Evolutionary conservation across 1,140 invertebrate species (phyloP), one percentile per base, ranked within the genome.

Genomic region (Pseudomyrmex cubaensis): DNA sequence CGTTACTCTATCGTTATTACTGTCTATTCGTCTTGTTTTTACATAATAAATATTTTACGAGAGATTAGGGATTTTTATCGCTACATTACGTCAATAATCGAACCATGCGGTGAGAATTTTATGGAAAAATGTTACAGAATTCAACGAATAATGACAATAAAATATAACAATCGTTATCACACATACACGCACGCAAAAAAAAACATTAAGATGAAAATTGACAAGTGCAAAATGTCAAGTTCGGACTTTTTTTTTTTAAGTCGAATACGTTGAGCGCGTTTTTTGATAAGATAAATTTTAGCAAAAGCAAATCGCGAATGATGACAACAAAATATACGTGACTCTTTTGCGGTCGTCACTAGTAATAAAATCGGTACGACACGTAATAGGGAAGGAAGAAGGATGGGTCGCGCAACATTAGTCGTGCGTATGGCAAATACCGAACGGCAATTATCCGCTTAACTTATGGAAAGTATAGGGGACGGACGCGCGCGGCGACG

Each of bases 391-490:
- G 48, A 35, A 52, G 52, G 63, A 52, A 46, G 13, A 9, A 20
- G 75, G n/a, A 54, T 48, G 52, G 15, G 15, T 52, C 59, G 61
- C 67, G 83, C 78, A 67, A 75, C 57, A 56, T 78, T 67, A 72
- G 85, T 85, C 83, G 80, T 69, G 12, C 63, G 10, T 52, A 13
- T 52, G 80, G 77, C 89, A 90, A 91, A 90, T 90, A 90, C 88
- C 88, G 66, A 85, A 85, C 56, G 57, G 86, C 87, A 87, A 91
- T 91, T 91, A 89, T 90, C 83, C 86, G 67, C 69, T 35, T 89
- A 91, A 91, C 89, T 87, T 90, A 92, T 90, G 89, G 89, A 90
- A 90, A 90, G 76, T 90, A 88, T 85, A 90, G 89, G 86, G 89
- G 72, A 89, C 74, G 77, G n/a, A 22, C 75, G 67, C 66, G 78